These are phyloP conservation scores for Anguilla pacifica DNA, from an alignment of 2,797 vertebrate genomes.

Conservation along the genomic window DNA sequence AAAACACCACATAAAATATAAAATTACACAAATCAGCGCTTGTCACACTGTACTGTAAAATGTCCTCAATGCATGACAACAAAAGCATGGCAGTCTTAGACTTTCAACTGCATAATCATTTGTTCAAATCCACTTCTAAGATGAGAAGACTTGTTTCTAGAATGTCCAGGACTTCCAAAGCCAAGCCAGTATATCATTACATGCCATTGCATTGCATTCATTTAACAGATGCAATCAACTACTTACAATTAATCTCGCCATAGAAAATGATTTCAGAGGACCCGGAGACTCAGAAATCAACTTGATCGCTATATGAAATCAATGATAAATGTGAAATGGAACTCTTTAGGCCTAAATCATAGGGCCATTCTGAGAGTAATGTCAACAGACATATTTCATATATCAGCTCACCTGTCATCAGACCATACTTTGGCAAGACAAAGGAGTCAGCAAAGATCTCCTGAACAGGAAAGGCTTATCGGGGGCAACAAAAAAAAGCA, in stretches of 20 bases:
- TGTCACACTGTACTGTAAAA: background rate
- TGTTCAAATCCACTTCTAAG: background rate
- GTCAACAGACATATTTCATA: background rate
- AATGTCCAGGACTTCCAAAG: background rate
- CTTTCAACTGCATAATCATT: background rate
- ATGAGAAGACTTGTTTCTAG: background rate
- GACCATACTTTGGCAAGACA: background rate
- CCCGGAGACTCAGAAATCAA: background rate
- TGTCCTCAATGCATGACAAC: background rate
- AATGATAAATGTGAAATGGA: background rate
- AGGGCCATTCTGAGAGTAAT: background rate
- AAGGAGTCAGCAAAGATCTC: slow-evolving; percentile 11
- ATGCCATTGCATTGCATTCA: background rate
- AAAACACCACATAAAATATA: background rate
- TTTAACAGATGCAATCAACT: background rate
- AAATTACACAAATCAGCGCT: background rate
- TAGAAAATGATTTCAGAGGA: background rate
- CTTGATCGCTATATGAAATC: background rate
- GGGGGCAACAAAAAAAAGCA: background rate
- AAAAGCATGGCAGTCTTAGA: background rate
- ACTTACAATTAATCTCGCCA: background rate
- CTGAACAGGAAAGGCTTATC: background rate
- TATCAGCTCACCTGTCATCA: background rate
- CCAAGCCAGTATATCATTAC: background rate
- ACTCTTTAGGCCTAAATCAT: background rate